Percentiles rank a stretch among this genome's conserved stretches.
Evolutionary conservation across 2,888 invertebrate genomes (phyloP).

Genomic region (Nowickia ferox): DNA sequence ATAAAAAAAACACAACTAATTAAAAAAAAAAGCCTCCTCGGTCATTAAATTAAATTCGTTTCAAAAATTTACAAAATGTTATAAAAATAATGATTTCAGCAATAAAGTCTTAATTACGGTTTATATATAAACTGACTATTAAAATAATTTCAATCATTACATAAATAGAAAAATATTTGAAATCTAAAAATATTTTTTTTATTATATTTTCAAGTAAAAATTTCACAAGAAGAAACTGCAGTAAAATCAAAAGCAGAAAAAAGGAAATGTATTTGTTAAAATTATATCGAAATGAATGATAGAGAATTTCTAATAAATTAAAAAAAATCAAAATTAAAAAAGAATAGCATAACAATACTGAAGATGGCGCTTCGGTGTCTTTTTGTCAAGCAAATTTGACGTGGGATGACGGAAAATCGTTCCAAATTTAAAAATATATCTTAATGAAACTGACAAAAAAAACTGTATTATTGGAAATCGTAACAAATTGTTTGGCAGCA

Average conservation of each 20-base stretch:
- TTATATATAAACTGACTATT: constrained; percentile 15
- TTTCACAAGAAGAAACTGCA: not conserved
- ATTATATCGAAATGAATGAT: not conserved
- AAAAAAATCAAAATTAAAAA: not conserved
- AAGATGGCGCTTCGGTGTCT: not conserved
- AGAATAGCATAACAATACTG: not conserved
- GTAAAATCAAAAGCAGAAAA: not conserved
- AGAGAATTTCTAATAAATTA: not conserved
- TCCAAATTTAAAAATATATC: constrained; percentile 15
- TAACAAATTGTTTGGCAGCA: constrained; percentile 56
- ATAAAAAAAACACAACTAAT: not conserved
- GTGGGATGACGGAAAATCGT: not conserved
- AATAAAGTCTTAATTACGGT: constrained; percentile 26
- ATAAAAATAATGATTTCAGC: constrained; percentile 33
- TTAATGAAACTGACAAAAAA: constrained; percentile 28
- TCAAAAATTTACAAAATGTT: constrained; percentile 39
- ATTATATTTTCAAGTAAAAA: not conserved
- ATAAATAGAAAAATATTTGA: constrained; percentile 8
- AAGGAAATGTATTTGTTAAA: not conserved
- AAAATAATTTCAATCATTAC: constrained; percentile 26
- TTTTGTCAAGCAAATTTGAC: not conserved
- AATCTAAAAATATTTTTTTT: not conserved
- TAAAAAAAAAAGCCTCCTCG: not conserved
- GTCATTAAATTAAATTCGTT: constrained; percentile 21
- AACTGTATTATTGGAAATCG: constrained; percentile 8